A percentile compares a stretch with the other conserved stretches of the same genome.
These are phyloP conservation scores for Scelioninae gen. 2 DNA, from an alignment of 2,888 invertebrate genomes.

Conservation along the genomic window DNA sequence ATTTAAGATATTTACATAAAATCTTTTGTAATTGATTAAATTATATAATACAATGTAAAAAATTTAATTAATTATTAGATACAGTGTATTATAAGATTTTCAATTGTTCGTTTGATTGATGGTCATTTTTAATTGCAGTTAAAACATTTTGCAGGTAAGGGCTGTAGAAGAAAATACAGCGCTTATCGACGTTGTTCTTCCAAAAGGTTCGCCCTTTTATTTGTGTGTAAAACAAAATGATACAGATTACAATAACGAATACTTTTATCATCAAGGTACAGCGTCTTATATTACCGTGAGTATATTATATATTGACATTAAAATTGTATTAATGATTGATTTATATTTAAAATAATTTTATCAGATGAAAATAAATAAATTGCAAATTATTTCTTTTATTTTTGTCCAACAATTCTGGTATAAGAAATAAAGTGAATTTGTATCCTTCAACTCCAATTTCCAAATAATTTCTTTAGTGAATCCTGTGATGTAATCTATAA, in stretches of 20 bases:
- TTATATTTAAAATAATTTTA: background rate
- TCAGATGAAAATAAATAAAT: too few species aligned
- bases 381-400: too few species aligned
- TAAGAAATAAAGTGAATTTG: too few species aligned
- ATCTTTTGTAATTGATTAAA: too few species aligned
- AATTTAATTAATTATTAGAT: too few species aligned
- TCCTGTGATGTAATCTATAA: too few species aligned
- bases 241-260: slow-evolving; percentile 42
- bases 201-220: slow-evolving; percentile 69
- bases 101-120: slow-evolving; percentile 1
- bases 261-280: slow-evolving; percentile 82
- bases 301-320: slow-evolving; percentile 14
- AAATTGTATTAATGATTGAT: background rate
- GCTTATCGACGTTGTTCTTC: slow-evolving; percentile 66
- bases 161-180: slow-evolving; percentile 66
- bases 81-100: background rate
- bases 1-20: too few species aligned
- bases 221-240: slow-evolving; percentile 75
- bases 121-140: slow-evolving; percentile 17
- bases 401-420: too few species aligned
- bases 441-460: too few species aligned
- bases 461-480: too few species aligned
- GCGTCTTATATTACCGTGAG: slow-evolving; percentile 76
- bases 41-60: too few species aligned
- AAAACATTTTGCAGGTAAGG: slow-evolving; percentile 64